A percentile compares a stretch with the other conserved stretches of the same genome.
Conservation (phyloP, 2,888 invertebrate species). For the Leuctra nigra region DNA sequence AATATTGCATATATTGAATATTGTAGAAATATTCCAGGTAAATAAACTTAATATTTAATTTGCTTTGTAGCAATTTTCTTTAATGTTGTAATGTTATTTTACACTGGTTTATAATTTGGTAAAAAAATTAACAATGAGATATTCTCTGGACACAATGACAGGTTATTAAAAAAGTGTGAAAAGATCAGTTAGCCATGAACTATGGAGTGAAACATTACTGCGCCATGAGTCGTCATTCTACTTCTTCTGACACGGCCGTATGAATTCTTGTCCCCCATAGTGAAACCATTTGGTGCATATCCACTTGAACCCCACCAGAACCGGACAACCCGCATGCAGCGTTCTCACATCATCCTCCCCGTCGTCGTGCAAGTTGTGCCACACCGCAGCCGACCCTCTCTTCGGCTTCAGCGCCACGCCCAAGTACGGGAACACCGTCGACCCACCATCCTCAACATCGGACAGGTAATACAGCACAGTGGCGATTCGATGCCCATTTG, state of each 20-base stretch:
- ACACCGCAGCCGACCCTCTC: conserved; percentile 50
- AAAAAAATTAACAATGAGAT: too few relatives aligned
- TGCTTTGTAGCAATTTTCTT: too few relatives aligned
- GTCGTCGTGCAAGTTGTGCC: conserved; percentile 49
- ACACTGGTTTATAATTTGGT: too few relatives aligned
- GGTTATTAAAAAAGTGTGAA: too few relatives aligned
- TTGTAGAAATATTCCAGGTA: too few relatives aligned
- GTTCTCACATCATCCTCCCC: conserved; percentile 51
- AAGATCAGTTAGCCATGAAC: too few relatives aligned
- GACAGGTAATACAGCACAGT: conserved; percentile 44
- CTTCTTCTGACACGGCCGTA: conserved; percentile 1
- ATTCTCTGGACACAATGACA: too few relatives aligned
- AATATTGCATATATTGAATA: too few relatives aligned
- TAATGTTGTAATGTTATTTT: too few relatives aligned
- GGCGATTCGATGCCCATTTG: background rate
- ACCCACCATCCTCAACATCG: conserved; percentile 52
- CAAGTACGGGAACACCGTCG: conserved; percentile 51
- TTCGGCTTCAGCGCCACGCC: conserved; percentile 47
- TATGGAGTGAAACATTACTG: too few relatives aligned
- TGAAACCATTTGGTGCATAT: conserved; percentile 34
- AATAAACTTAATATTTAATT: too few relatives aligned
- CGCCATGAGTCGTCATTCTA: too few relatives aligned
- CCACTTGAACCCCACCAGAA: conserved; percentile 51
- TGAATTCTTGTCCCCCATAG: conserved; percentile 36
- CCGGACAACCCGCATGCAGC: conserved; percentile 52